phyloP scores from a whole-genome alignment of 2,797 vertebrate species.

The Microctenopoma stevenorrisi region DNA sequence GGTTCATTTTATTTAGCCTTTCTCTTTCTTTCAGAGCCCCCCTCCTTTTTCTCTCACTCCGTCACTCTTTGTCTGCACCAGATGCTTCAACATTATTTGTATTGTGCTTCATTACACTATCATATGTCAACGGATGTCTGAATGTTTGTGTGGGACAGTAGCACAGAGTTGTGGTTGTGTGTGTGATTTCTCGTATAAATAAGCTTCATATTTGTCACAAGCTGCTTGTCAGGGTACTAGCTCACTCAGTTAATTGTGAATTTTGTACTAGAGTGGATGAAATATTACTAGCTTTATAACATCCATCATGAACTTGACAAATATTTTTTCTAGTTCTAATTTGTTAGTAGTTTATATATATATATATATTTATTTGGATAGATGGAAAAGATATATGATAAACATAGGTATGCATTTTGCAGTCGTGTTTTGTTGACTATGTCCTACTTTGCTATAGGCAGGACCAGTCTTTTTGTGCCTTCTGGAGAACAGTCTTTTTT shows the following conservation, averaged over 20 bases:
- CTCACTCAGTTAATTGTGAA: conserved; percentile 2
- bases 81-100: conserved; percentile 78
- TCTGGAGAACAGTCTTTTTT: conserved; percentile 15
- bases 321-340: background rate
- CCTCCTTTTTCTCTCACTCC: conserved; percentile 29
- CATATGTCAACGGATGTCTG: conserved; percentile 64
- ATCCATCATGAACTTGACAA: background rate
- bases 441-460: background rate
- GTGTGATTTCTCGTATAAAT: conserved; percentile 27
- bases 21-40: conserved; percentile 17
- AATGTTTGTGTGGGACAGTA: conserved; percentile 43
- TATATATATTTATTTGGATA: no score
- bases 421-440: background rate
- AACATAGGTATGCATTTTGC: background rate
- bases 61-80: conserved; percentile 57
- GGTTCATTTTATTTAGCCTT: background rate
- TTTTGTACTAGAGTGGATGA: background rate
- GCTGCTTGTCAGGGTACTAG: background rate
- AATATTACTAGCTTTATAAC: conserved; percentile 2
- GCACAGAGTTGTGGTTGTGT: conserved; percentile 14
- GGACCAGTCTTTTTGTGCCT: background rate
- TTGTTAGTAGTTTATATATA: background rate
- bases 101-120: conserved; percentile 76
- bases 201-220: conserved; percentile 4
- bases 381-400: background rate